Conservation (phyloP, 2,113 vertebrate species). For the Mastomys natalensis region DNA sequence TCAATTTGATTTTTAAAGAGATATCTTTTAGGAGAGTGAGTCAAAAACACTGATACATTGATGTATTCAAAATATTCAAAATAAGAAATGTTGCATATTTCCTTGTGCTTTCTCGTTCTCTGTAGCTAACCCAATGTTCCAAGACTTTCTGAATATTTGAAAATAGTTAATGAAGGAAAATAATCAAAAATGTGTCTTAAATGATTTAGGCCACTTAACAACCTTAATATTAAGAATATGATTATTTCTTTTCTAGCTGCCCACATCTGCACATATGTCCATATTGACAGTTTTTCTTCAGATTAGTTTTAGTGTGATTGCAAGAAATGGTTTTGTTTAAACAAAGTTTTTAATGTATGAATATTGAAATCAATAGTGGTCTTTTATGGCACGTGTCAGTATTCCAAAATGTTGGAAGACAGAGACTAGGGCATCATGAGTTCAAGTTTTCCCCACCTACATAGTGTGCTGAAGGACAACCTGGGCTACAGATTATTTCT, state of each 20-base stretch:
- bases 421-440: neutral
- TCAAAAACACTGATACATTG: slow-evolving; percentile 49
- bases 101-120: neutral
- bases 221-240: neutral
- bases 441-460: neutral
- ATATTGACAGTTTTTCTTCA: slow-evolving; percentile 15
- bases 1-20: slow-evolving; percentile 68
- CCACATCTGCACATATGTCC: neutral
- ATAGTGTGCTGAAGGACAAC: neutral
- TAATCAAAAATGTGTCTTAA: neutral
- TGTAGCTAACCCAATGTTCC: neutral
- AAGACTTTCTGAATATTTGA: neutral
- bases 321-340: neutral
- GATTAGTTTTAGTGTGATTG: neutral
- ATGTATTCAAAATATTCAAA: slow-evolving; percentile 51
- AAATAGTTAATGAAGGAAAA: neutral
- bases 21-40: slow-evolving; percentile 51
- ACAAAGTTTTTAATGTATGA: neutral
- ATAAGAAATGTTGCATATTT: slow-evolving; percentile 17
- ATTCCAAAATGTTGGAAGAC: neutral
- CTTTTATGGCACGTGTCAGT: neutral
- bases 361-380: neutral
- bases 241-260: neutral
- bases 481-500: too few species aligned
- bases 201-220: neutral